Conservation (phyloP, 2,797 vertebrate species). For the Phylloscopus collybita region DNA sequence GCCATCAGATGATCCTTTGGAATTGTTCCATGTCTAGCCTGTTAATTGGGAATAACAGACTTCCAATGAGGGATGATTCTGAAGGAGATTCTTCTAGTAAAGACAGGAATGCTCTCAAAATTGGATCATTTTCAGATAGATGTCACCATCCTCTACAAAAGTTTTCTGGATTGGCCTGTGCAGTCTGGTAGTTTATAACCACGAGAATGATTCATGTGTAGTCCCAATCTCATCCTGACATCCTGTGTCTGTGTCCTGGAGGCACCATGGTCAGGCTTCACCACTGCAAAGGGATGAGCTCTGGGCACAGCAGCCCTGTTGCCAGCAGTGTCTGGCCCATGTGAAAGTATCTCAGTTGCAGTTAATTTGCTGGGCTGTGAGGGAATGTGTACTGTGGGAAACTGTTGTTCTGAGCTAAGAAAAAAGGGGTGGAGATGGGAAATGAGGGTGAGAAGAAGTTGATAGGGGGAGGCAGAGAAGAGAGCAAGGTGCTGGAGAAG, state of each 20-base stretch:
- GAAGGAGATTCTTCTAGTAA: background rate
- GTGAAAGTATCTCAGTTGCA: background rate
- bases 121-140: background rate
- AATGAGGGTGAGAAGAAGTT: background rate
- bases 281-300: background rate
- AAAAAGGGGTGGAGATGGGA: background rate
- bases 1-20: fast-evolving
- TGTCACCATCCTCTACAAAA: background rate
- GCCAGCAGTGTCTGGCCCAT: background rate
- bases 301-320: background rate
- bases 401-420: background rate
- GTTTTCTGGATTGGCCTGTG: background rate
- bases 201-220: background rate
- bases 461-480: background rate
- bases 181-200: background rate
- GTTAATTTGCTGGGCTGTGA: background rate
- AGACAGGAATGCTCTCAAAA: background rate
- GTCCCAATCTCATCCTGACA: background rate
- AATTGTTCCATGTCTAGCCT: background rate
- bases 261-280: background rate
- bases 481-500: background rate
- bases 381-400: background rate
- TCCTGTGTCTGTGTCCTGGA: background rate
- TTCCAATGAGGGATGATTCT: background rate
- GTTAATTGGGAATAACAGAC: background rate